Evolutionary conservation across 2,888 invertebrate species (phyloP).

Genomic region (Ophion ellenae): DNA sequence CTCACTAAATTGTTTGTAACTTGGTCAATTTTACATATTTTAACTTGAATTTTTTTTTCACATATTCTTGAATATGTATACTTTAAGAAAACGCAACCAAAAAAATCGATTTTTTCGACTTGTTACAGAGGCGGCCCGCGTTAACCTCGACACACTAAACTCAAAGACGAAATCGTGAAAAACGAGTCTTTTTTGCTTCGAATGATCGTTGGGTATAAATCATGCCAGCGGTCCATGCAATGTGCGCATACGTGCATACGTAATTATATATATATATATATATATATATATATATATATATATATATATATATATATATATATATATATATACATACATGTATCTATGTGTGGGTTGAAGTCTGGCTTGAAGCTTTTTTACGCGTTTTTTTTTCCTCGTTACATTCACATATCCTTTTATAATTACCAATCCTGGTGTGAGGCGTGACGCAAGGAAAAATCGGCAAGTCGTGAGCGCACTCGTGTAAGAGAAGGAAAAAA

Average conservation of each 20-base stretch:
- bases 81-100: too few relatives aligned
- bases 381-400: slow-evolving; percentile 3
- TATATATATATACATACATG: neutral
- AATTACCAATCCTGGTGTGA: slow-evolving; percentile 3
- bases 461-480: neutral
- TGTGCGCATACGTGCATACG: neutral
- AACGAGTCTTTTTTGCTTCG: neutral
- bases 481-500: neutral
- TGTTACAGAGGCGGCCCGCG: too few relatives aligned
- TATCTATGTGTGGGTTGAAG: neutral
- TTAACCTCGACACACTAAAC: neutral
- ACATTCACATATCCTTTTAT: slow-evolving; percentile 1
- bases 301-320: too few relatives aligned
- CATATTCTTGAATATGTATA: too few relatives aligned
- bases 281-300: too few relatives aligned
- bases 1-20: too few relatives aligned
- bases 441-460: slow-evolving; percentile 25
- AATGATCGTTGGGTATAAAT: neutral
- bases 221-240: neutral
- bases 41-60: too few relatives aligned
- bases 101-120: too few relatives aligned
- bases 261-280: neutral
- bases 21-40: too few relatives aligned
- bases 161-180: neutral
- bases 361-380: neutral